Conservation (phyloP, 2,113 vertebrate species). For the Sphyrna mokarran region DNA sequence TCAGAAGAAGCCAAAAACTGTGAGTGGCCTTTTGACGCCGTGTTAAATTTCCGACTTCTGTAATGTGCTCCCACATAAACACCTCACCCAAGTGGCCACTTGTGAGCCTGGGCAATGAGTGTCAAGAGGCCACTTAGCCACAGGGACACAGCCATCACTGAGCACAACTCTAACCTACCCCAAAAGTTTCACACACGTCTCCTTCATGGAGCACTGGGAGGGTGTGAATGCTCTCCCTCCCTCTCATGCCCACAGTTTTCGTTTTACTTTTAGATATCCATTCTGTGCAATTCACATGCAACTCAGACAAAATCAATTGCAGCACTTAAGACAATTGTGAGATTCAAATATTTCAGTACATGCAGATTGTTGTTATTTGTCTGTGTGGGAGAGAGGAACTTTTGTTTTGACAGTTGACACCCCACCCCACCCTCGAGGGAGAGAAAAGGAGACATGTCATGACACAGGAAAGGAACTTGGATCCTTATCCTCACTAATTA, state of each 20-base stretch:
- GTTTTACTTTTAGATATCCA: neutral
- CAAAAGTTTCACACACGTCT: neutral
- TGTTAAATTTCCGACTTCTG: conserved; percentile 4
- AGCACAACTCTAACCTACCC: too few species aligned
- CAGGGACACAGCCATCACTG: neutral
- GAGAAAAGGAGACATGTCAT: too few species aligned
- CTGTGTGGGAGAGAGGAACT: too few species aligned
- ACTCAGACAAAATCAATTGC: neutral
- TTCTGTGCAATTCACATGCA: neutral
- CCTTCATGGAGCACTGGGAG: neutral
- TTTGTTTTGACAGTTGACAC: too few species aligned
- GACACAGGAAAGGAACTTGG: too few species aligned
- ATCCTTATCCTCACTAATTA: too few species aligned
- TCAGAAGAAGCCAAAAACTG: neutral
- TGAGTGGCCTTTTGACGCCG: neutral
- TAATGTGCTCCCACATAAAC: neutral
- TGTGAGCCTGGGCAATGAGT: neutral
- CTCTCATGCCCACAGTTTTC: neutral
- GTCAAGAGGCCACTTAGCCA: neutral
- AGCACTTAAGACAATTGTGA: neutral
- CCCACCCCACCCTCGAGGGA: too few species aligned
- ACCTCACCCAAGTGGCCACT: neutral
- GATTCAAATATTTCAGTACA: neutral
- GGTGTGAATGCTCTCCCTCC: neutral
- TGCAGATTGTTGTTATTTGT: neutral